phyloP scores from a whole-genome alignment of 2,797 vertebrate genomes.

The Mormyrus hasselquistii region DNA sequence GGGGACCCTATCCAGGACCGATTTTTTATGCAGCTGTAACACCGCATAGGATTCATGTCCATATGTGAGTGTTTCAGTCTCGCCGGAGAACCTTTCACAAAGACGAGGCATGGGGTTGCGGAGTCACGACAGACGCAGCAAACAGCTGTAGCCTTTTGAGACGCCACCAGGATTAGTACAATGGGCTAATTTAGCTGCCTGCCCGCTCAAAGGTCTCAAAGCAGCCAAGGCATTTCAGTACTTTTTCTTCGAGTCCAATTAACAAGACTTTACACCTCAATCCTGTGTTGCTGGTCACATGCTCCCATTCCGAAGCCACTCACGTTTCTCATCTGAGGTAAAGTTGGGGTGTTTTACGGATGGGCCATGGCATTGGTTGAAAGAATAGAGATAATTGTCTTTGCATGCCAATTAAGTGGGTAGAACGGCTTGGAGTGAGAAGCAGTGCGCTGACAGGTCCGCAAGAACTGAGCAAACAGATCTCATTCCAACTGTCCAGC shows the following conservation, averaged over 20 bases:
- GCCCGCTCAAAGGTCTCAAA: background rate
- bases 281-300: background rate
- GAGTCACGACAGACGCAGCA: background rate
- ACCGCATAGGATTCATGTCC: background rate
- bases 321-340: background rate
- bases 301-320: background rate
- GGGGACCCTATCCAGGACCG: background rate
- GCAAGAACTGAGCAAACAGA: background rate
- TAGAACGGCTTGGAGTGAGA: background rate
- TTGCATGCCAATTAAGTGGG: background rate
- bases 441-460: background rate
- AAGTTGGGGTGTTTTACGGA: background rate
- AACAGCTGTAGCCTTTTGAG: background rate
- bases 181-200: background rate
- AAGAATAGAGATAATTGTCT: background rate
- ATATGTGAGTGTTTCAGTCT: background rate
- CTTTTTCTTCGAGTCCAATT: background rate
- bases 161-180: background rate
- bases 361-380: background rate
- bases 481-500: background rate
- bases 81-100: background rate
- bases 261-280: background rate
- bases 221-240: background rate
- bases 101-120: background rate
- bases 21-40: background rate